phyloP scores from a whole-genome alignment of 2,113 vertebrate genomes.

The Phylloscopus trochiloides region DNA sequence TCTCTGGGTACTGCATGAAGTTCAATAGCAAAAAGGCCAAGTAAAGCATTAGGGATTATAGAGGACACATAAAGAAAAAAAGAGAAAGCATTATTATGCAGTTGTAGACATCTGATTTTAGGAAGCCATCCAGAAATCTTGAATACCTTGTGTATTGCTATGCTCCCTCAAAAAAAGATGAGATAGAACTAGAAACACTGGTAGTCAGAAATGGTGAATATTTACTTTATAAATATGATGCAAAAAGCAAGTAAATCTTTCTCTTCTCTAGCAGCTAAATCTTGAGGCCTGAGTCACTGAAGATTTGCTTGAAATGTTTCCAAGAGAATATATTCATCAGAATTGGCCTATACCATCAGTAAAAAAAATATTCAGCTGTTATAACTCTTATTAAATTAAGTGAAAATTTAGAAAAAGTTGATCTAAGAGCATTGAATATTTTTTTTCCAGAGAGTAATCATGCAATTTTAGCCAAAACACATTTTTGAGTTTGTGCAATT shows the following conservation, averaged over 20 bases:
- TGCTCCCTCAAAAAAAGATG: neutral
- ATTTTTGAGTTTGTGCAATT: neutral
- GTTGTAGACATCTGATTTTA: neutral
- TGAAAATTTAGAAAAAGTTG: neutral
- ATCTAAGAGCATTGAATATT: accelerated
- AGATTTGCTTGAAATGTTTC: neutral
- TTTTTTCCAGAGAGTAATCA: neutral
- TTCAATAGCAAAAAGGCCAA: neutral
- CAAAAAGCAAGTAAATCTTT: neutral
- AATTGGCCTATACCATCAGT: neutral
- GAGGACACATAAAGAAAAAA: neutral
- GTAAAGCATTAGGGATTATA: neutral
- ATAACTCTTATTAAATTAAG: neutral
- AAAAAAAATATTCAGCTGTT: neutral
- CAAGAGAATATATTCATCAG: neutral
- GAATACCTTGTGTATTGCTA: accelerated
- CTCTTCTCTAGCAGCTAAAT: neutral
- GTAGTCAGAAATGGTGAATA: neutral
- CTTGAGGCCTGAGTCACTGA: neutral
- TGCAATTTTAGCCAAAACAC: neutral
- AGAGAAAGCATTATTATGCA: neutral
- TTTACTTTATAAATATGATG: neutral
- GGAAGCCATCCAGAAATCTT: neutral
- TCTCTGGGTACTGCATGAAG: neutral
- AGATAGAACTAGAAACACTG: neutral